These are phyloP conservation scores for Leptura quadrifasciata DNA, from an alignment of 2,888 invertebrate genomes.

Conservation along the genomic window DNA sequence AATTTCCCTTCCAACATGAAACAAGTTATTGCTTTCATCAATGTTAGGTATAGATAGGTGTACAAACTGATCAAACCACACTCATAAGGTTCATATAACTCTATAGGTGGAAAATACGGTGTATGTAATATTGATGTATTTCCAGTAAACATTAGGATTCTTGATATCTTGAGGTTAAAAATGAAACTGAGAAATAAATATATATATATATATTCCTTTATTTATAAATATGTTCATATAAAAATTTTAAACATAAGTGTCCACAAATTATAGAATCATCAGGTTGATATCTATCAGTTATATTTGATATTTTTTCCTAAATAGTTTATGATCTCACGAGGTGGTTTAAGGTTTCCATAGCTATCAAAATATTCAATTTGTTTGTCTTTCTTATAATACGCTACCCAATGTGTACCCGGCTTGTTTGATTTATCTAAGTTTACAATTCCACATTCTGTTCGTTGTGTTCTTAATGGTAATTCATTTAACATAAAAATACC, in stretches of 20 bases:
- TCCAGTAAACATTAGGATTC: background rate
- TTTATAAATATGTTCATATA: background rate
- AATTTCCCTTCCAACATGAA: background rate
- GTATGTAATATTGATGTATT: background rate
- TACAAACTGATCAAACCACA: constrained; percentile 3
- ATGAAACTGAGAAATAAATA: background rate
- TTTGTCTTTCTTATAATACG: constrained; percentile 13
- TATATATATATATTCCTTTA: background rate
- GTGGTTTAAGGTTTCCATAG: constrained; percentile 13
- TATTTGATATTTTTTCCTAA: constrained; percentile 1
- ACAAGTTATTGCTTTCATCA: background rate
- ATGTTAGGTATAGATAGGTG: background rate
- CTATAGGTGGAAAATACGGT: background rate
- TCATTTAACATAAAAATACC: constrained; percentile 68
- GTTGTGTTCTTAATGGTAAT: constrained; percentile 61
- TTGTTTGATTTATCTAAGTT: constrained; percentile 52
- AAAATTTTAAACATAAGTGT: constrained; percentile 5
- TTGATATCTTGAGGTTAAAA: background rate
- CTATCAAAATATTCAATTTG: constrained; percentile 14
- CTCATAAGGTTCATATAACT: background rate
- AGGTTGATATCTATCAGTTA: background rate
- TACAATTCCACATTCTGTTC: constrained; percentile 61
- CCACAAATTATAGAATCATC: background rate
- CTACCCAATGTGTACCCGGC: constrained; percentile 16
- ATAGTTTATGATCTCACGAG: constrained; percentile 12